These are phyloP conservation scores for Scaptomyza polygonia DNA, from an alignment of 2,888 invertebrate genomes.

Conservation along the genomic window DNA sequence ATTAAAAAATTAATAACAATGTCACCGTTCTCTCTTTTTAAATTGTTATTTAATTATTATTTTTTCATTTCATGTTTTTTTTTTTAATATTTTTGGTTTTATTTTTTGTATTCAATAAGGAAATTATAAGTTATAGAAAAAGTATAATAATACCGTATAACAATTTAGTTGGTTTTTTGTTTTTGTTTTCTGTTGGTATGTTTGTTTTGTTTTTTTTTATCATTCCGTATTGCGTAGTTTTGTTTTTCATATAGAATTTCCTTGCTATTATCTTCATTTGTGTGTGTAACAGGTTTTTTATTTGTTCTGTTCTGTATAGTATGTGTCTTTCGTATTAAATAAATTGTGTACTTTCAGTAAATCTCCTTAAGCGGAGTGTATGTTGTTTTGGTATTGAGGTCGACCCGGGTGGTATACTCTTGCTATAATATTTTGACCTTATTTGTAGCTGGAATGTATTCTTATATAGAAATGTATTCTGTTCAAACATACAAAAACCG, in stretches of 20 bases:
- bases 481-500: too few species aligned
- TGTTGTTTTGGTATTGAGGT: slow-evolving; percentile 20
- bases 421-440: not conserved
- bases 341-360: slow-evolving; percentile 37
- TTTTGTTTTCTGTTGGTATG: slow-evolving; percentile 18
- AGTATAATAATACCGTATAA: slow-evolving; percentile 84
- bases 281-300: slow-evolving; percentile 44
- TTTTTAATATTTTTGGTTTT: slow-evolving; percentile 35
- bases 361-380: slow-evolving; percentile 40
- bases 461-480: slow-evolving; percentile 25
- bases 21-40: slow-evolving; percentile 38
- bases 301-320: slow-evolving; percentile 34
- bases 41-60: slow-evolving; percentile 78
- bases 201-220: slow-evolving; percentile 28
- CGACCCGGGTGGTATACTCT: slow-evolving; percentile 39
- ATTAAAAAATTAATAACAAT: not conserved
- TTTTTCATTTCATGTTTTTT: slow-evolving; percentile 47
- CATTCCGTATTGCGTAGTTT: slow-evolving; percentile 52
- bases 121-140: slow-evolving; percentile 84
- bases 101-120: slow-evolving; percentile 78
- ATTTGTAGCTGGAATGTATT: slow-evolving; percentile 13
- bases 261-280: slow-evolving; percentile 47
- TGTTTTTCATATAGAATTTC: slow-evolving; percentile 10
- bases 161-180: slow-evolving; percentile 76
- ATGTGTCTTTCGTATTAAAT: slow-evolving; percentile 47